Percentiles rank a stretch among this genome's conserved stretches.
Conservation (phyloP, 2,797 vertebrate species). For the Anableps anableps region DNA sequence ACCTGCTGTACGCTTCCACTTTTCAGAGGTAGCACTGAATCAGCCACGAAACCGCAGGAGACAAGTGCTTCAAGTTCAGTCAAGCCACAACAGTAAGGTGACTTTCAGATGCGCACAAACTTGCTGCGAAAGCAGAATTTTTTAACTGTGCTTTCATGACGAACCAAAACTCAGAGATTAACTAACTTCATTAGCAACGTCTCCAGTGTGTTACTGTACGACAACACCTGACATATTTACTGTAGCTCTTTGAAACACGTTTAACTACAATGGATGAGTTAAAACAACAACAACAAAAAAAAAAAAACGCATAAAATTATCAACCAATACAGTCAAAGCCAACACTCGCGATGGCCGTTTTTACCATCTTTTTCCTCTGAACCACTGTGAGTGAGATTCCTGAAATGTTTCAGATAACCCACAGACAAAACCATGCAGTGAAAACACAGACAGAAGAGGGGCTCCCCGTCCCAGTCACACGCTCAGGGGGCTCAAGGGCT, state of each 20-base stretch:
- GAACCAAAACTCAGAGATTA: background rate
- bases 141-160: background rate
- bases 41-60: constrained; percentile 24
- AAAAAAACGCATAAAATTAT: too few species aligned
- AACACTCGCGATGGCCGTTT: constrained; percentile 26
- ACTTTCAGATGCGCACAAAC: background rate
- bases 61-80: constrained; percentile 11
- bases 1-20: background rate
- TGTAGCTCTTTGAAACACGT: background rate
- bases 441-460: constrained; percentile 79
- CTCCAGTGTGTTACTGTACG: background rate
- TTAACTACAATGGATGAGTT: background rate
- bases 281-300: too few species aligned
- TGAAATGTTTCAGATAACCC: constrained; percentile 80
- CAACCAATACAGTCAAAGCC: constrained; percentile 7
- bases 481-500: constrained; percentile 67
- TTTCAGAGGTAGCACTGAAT: constrained; percentile 28
- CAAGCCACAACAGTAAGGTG: too few species aligned
- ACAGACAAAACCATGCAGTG: constrained; percentile 81
- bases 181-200: background rate
- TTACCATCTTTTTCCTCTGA: constrained; percentile 45
- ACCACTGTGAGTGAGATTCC: constrained; percentile 73
- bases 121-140: background rate
- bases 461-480: constrained; percentile 72
- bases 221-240: background rate